Evolutionary conservation across 2,797 vertebrate species (phyloP).

Genomic region (Varecia variegata): DNA sequence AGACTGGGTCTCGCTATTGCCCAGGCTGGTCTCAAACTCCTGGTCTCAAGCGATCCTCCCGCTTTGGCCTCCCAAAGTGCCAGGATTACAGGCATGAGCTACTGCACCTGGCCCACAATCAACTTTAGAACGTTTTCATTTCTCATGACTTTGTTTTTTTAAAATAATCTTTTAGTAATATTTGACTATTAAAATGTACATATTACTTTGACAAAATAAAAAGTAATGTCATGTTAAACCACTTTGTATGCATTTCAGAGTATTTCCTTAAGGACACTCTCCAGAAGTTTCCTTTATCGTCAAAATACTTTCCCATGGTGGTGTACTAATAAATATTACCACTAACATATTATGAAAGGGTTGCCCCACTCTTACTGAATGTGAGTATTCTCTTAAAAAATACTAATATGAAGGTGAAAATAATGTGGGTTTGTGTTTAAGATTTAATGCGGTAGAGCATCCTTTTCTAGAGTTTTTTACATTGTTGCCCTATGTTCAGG

Average conservation of each 20-base stretch:
- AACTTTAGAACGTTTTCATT: background rate
- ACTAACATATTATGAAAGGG: background rate
- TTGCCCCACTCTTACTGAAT: background rate
- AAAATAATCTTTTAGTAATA: background rate
- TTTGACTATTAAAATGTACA: background rate
- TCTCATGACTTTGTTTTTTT: background rate
- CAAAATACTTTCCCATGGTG: background rate
- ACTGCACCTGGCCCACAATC: too few species aligned
- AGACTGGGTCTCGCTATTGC: too few species aligned
- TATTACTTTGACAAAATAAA: background rate
- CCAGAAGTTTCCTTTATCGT: background rate
- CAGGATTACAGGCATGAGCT: too few species aligned
- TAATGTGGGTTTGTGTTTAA: background rate
- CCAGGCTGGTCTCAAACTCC: too few species aligned
- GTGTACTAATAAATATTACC: background rate
- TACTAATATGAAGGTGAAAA: background rate
- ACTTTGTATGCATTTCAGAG: background rate
- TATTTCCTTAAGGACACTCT: background rate
- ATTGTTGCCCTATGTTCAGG: background rate
- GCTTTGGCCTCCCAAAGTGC: too few species aligned
- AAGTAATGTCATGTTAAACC: background rate
- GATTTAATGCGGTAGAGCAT: background rate
- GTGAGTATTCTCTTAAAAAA: background rate
- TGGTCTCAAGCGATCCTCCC: too few species aligned
- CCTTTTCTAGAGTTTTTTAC: background rate